Conservation (phyloP, 2,888 invertebrate genomes). For the Euplagia quadripunctaria region DNA sequence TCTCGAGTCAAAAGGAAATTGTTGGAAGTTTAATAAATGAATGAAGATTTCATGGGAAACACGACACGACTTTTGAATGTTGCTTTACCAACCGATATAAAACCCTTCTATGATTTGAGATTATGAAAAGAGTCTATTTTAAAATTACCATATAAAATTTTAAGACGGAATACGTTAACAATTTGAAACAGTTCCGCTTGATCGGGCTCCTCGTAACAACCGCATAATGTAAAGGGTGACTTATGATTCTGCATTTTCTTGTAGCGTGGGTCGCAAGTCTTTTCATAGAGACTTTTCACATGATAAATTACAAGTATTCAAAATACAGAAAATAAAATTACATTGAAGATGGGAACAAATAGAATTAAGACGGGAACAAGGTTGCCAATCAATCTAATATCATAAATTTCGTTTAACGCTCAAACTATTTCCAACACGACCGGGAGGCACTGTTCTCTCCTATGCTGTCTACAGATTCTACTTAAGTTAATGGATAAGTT, state of each 20-base stretch:
- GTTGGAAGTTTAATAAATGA: slow-evolving; percentile 75
- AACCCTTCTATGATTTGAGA: slow-evolving; percentile 36
- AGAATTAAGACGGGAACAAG: slow-evolving; percentile 39
- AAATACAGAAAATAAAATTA: slow-evolving; percentile 12
- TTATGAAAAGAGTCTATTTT: slow-evolving; percentile 27
- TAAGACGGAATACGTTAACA: slow-evolving; percentile 39
- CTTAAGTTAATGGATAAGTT: slow-evolving; percentile 87
- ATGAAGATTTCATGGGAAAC: slow-evolving; percentile 73
- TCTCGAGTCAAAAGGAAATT: slow-evolving; percentile 71
- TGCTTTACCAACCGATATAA: slow-evolving; percentile 36
- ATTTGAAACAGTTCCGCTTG: slow-evolving; percentile 51
- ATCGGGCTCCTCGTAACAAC: slow-evolving; percentile 58
- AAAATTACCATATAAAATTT: slow-evolving; percentile 40
- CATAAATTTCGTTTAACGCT: slow-evolving; percentile 79
- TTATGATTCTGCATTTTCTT: slow-evolving; percentile 57
- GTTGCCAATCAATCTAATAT: slow-evolving; percentile 72
- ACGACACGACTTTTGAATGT: slow-evolving; percentile 55
- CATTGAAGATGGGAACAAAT: slow-evolving; percentile 36
- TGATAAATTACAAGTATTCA: slow-evolving; percentile 41
- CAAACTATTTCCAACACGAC: slow-evolving; percentile 72
- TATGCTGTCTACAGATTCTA: slow-evolving; percentile 86
- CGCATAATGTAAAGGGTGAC: slow-evolving; percentile 66
- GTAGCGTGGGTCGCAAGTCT: slow-evolving; percentile 39
- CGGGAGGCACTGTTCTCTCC: slow-evolving; percentile 75
- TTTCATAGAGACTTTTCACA: slow-evolving; percentile 56